phyloP scores from a whole-genome alignment of 2,113 vertebrate species.

The Sceloporus tristichus region DNA sequence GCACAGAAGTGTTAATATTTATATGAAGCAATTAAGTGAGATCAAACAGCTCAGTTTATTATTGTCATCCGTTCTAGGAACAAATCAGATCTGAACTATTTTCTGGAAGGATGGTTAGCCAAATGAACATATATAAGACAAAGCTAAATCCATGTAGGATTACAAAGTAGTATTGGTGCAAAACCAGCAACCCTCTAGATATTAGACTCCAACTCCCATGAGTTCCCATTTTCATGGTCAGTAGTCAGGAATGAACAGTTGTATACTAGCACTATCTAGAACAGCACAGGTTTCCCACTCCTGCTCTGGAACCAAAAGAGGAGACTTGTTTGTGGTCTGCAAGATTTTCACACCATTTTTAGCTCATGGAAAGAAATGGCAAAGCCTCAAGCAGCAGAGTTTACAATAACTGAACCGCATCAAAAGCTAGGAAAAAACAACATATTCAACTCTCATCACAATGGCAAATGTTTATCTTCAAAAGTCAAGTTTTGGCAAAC shows the following conservation, averaged over 20 bases:
- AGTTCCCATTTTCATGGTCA: too few relatives aligned
- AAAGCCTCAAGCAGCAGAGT: background rate
- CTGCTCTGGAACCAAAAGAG: background rate
- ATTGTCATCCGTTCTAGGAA: background rate
- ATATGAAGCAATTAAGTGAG: background rate
- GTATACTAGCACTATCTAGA: background rate
- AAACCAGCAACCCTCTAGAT: background rate
- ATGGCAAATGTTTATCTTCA: background rate
- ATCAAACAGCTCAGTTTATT: background rate
- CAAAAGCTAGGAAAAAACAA: background rate
- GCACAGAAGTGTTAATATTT: background rate
- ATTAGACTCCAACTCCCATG: too few relatives aligned
- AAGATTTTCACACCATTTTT: background rate
- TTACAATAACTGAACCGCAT: background rate
- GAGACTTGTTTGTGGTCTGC: background rate
- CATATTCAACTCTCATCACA: background rate
- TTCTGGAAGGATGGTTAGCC: background rate
- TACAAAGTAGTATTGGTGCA: background rate
- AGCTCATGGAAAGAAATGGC: background rate
- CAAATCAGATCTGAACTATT: background rate
- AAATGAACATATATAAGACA: background rate
- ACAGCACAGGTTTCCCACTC: too few relatives aligned
- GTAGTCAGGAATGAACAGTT: too few relatives aligned
- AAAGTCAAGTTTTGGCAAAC: background rate
- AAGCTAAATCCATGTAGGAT: background rate